Evolutionary conservation across 1,140 invertebrate genomes (phyloP), one percentile per base, ranked within the genome.

Genomic region (Scylla paramamosain): DNA sequence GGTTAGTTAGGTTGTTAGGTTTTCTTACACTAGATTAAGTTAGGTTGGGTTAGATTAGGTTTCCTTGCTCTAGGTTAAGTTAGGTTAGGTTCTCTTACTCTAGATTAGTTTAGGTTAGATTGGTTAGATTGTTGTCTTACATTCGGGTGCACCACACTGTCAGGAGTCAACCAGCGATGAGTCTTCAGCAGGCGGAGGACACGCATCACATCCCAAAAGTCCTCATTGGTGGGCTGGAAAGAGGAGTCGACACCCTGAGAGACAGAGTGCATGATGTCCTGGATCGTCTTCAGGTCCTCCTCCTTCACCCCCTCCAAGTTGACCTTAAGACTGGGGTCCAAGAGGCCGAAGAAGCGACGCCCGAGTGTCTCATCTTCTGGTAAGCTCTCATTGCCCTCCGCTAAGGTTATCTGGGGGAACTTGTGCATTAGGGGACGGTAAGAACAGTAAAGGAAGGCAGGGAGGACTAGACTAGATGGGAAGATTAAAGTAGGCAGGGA

Each of bases 201-300:
- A 28, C 90, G 39, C 12, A 94, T 59, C 59, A 89, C 32, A 8
- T 94, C 59, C 20, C 90, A 59, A 59, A 94, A 94, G 32, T 90
- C 88, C 3, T 82, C 88, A 4, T 94, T 87, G 8, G 32, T 45
- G 14, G 93, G 87, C 7, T 28, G 31, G 0, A 94, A 20, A 12
- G 32, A 83, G 1, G 87, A 14, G 1, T 46, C 25, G 8, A 32
- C 28, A 0, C 67, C 88, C 4, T 32, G 14, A 6, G 29, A 45
- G 31, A 90, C 28, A 0, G 59, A 88, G 6, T 39, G 87, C 16
- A 94, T 29, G 4, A 94, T 83, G 0, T 8, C 31, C 28, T 25
- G 45, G 59, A 94, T 14, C 7, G 82, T 1, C 28, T 83, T 46
- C 8, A 83, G 6, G 20, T n/a, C 52, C 39, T 94, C 88, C 39